These are phyloP conservation scores for Microtus montanus DNA, from an alignment of 2,113 vertebrate genomes.

Conservation along the genomic window DNA sequence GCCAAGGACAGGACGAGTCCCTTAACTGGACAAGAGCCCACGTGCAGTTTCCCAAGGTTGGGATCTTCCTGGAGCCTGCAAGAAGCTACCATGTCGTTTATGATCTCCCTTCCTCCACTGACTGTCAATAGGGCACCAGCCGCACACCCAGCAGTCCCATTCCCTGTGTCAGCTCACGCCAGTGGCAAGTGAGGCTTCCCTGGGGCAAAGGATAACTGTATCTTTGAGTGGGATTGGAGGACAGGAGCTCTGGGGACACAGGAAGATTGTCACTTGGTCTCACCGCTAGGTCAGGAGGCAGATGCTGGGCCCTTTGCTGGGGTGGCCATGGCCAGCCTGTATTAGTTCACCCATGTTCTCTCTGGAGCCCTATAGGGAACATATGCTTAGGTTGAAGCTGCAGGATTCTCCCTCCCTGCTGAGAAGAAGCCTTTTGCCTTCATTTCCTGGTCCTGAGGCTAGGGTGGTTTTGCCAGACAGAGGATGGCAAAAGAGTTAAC, in stretches of 20 bases:
- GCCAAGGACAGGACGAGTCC: background rate
- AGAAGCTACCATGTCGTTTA: background rate
- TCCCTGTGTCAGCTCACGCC: background rate
- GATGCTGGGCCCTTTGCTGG: background rate
- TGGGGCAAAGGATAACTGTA: too few species aligned
- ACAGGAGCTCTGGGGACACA: background rate
- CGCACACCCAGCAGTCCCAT: background rate
- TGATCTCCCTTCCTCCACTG: background rate
- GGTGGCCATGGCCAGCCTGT: too few species aligned
- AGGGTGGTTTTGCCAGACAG: background rate
- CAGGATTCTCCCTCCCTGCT: background rate
- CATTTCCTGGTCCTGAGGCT: background rate
- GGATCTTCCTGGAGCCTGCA: background rate
- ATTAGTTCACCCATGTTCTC: background rate
- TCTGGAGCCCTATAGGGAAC: background rate
- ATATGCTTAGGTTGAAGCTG: background rate
- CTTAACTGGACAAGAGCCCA: background rate
- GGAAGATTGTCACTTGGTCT: background rate
- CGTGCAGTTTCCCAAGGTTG: rapidly evolving
- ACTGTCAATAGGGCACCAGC: background rate
- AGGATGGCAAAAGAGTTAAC: background rate
- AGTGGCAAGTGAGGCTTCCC: too few species aligned
- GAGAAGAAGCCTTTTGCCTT: background rate
- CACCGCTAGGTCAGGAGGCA: background rate
- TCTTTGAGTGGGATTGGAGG: too few species aligned